phyloP scores from a whole-genome alignment of 2,113 vertebrate genomes.

The Copsychus sechellarum region DNA sequence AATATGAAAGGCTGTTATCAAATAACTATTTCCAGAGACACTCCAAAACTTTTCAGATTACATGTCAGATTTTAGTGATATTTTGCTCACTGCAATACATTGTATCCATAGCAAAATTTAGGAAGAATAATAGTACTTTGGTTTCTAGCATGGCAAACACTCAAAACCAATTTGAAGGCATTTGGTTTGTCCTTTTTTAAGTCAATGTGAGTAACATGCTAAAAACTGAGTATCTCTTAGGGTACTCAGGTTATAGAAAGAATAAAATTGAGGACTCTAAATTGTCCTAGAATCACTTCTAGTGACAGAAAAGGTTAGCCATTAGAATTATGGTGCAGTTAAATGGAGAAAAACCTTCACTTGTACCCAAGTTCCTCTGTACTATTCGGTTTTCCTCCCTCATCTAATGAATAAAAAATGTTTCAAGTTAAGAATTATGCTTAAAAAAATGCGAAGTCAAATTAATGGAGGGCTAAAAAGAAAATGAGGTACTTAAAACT shows the following conservation, averaged over 20 bases:
- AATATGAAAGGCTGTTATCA: not conserved
- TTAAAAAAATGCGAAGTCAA: not conserved
- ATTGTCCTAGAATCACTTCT: not conserved
- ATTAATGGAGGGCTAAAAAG: not conserved
- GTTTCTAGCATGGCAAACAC: not conserved
- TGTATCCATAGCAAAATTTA: not conserved
- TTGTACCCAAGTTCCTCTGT: not conserved
- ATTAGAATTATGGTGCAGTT: not conserved
- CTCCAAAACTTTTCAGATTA: not conserved
- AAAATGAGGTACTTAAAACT: not conserved
- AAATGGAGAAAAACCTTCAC: not conserved
- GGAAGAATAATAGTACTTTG: not conserved
- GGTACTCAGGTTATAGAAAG: not conserved
- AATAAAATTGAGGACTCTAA: not conserved
- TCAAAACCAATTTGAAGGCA: not conserved
- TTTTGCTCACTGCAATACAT: not conserved
- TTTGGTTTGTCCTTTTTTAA: not conserved
- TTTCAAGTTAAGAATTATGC: not conserved
- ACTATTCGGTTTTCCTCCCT: not conserved
- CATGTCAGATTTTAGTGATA: not conserved
- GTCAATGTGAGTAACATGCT: not conserved
- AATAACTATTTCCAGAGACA: not conserved
- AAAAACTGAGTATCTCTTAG: not conserved
- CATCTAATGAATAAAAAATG: not conserved
- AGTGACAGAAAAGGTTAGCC: not conserved